Percentiles rank a stretch among this genome's conserved stretches.
Evolutionary conservation across 2,797 vertebrate genomes (phyloP).

Genomic region (Malurus splendens): DNA sequence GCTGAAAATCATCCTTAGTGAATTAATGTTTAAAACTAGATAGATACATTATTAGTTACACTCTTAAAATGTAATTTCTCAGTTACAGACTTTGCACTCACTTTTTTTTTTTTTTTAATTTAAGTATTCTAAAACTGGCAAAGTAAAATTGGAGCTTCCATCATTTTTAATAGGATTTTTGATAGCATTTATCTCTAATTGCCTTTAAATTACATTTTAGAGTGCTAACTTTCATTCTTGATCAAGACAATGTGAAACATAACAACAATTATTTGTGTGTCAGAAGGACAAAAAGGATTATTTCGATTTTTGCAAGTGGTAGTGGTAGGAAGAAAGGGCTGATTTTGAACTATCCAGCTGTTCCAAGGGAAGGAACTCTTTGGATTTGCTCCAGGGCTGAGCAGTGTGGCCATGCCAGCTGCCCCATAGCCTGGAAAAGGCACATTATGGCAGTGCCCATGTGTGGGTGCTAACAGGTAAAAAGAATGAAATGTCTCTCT

Average conservation of each 20-base stretch:
- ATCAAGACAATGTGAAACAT: background rate
- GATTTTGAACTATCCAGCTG: background rate
- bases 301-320: background rate
- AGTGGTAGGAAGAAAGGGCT: background rate
- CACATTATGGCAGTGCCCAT: background rate
- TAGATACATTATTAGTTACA: background rate
- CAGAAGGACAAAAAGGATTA: background rate
- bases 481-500: background rate
- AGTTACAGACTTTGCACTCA: background rate
- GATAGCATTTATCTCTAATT: background rate
- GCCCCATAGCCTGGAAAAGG: accelerated
- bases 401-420: background rate
- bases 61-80: background rate
- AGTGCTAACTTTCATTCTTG: background rate
- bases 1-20: background rate
- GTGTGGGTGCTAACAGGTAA: accelerated
- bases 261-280: background rate
- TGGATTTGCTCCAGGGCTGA: background rate
- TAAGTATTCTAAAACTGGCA: background rate
- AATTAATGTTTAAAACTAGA: background rate
- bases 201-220: slow-evolving; percentile 4
- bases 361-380: background rate
- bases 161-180: slow-evolving; percentile 12
- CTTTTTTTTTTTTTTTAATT: background rate
- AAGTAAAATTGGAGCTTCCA: background rate